phyloP scores from a whole-genome alignment of 2,888 invertebrate genomes.

The Orchesellides sinensis region DNA sequence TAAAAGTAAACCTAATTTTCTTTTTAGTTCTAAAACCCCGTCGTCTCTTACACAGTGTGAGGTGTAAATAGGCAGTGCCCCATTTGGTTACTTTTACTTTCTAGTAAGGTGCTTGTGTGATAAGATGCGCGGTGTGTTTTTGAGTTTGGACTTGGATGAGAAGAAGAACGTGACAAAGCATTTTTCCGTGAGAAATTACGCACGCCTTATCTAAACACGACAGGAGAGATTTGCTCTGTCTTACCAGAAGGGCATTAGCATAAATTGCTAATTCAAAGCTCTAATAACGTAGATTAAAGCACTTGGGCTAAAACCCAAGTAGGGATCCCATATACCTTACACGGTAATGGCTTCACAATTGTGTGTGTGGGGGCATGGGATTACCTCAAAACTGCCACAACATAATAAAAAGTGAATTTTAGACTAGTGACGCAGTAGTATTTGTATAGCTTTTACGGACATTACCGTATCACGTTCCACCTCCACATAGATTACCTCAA shows the following conservation, averaged over 20 bases:
- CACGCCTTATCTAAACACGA: conserved; percentile 68
- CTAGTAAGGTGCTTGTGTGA: not conserved
- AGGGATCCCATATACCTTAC: not conserved
- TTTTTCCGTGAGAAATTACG: conserved; percentile 69
- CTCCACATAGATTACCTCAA: conserved; percentile 76
- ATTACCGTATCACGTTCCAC: conserved; percentile 78
- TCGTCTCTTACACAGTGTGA: not conserved
- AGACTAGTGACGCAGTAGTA: too few relatives aligned
- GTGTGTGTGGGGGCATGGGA: conserved; percentile 48
- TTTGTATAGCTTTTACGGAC: conserved; percentile 24
- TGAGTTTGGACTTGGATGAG: not conserved
- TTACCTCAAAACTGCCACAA: conserved; percentile 41
- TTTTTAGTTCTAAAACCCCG: conserved; percentile 32
- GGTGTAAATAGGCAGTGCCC: conserved; percentile 12
- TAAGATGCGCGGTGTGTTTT: not conserved
- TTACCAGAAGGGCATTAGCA: conserved; percentile 67
- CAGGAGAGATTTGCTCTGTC: conserved; percentile 65
- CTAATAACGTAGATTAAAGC: conserved; percentile 32
- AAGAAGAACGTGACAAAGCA: conserved; percentile 70
- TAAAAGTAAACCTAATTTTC: conserved; percentile 59
- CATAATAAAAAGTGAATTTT: not conserved
- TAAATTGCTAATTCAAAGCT: conserved; percentile 65
- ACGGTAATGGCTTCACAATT: not conserved
- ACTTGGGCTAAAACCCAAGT: not conserved
- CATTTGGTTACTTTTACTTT: too few relatives aligned